Evolutionary conservation across 2,113 vertebrate species (phyloP).

Genomic region (Gadus chalcogrammus): DNA sequence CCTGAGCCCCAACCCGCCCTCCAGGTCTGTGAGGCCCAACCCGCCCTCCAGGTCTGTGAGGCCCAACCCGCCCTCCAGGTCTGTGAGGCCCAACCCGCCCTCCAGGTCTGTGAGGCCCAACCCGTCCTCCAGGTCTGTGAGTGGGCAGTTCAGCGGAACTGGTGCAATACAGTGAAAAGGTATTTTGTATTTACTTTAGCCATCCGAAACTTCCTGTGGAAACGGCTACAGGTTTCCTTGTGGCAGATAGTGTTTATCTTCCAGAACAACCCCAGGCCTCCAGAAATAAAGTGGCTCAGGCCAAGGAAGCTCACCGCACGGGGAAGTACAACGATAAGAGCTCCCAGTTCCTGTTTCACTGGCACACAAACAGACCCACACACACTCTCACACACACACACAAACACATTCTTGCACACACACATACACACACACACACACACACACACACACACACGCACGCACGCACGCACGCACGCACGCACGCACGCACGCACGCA

Average conservation of each 20-base stretch:
- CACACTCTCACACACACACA: constrained; percentile 20
- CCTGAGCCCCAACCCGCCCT: no score
- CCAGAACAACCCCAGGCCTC: constrained; percentile 94
- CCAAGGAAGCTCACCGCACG: constrained; percentile 71
- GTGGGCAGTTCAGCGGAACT: constrained; percentile 63
- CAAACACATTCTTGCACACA: neutral
- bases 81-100: no score
- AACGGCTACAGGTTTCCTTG: constrained; percentile 98
- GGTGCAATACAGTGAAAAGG: constrained; percentile 68
- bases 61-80: no score
- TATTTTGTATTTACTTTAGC: constrained; percentile 97
- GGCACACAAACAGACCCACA: constrained; percentile 8
- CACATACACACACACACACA: neutral
- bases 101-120: constrained; percentile 11
- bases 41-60: no score
- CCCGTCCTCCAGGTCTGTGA: constrained; percentile 24
- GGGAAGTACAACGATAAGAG: constrained; percentile 86
- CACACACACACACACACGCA: neutral
- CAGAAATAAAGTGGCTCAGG: constrained; percentile 95
- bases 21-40: no score
- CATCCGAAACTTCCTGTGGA: constrained; percentile 99
- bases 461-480: no score
- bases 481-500: no score
- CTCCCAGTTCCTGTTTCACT: constrained; percentile 84
- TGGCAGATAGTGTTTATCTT: constrained; percentile 99